Base-by-base conservation (phyloP, 2,797 vertebrate genomes). In the Dicrostonyx torquatus region DNA sequence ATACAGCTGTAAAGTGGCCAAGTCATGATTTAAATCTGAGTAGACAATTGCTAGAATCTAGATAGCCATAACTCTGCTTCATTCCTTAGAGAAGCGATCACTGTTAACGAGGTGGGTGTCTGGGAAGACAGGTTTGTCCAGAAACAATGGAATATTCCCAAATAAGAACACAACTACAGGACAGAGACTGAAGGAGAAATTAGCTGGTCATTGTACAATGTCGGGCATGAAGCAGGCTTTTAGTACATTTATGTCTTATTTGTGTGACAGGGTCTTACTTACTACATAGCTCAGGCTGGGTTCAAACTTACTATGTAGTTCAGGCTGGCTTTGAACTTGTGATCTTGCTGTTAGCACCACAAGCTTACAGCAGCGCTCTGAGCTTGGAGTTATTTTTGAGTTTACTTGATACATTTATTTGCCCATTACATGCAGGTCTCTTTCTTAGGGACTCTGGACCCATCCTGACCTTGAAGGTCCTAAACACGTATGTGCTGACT, bases 171-270 rank as follows among this genome's bases (percentile, higher is more conserved):
- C 11, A 87, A 90, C 1, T 66, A n/a, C 1, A 82, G 20, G 29
- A 82, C 64, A 89, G 43, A 75, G 40, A 82, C 34, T 73, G 76
- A 87, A 62, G n/a, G 64, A 89, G 55, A 87, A 84, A 68, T 93
- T 72, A 89, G 26, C 24, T 45, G 24, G 58, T 79, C 22, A 31
- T 18, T 70, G 18, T 60, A 45, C 31, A 66, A 58, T 87, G 40
- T 5, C 43, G 18, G 8, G 17, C 20, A 89, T 26, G 83, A 37
- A 72, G 34, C 50, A 53, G 20, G 4, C 79, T 91, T 90, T 85
- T 60, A 75, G 29, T 20, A 22, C 50, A 60, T 72, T 70, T 53
- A 2, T 40, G n/a, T 68, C 31, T n/a, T 66, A 50, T 50, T 48
- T 84, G 43, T 86, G 45, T 37, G 64, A 58, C 18, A 60, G 50